Conservation (phyloP, 2,113 vertebrate genomes). For the Alethe diademata region DNA sequence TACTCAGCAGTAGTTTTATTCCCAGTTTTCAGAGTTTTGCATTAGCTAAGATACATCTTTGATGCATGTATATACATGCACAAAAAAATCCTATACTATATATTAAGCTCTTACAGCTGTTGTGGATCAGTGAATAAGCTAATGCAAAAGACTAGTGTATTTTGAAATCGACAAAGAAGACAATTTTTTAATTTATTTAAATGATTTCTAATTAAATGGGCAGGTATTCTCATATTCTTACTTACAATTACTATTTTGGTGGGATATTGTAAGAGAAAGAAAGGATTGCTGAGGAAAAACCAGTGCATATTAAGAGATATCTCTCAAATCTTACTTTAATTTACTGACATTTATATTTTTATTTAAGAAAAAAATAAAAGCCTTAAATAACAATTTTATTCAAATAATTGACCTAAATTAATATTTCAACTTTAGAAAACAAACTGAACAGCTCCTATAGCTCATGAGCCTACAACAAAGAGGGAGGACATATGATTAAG, state of each 20-base stretch:
- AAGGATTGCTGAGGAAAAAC: not conserved
- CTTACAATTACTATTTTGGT: not conserved
- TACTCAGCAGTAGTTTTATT: not conserved
- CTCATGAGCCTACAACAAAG: not conserved
- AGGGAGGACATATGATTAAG: not conserved
- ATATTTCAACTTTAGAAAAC: not conserved
- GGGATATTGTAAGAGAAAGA: not conserved
- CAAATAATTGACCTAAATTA: not conserved
- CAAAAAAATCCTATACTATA: fast-evolving
- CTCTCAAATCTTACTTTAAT: not conserved
- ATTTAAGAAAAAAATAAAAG: not conserved
- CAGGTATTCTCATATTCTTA: not conserved
- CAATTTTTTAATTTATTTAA: not conserved
- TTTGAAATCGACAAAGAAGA: not conserved
- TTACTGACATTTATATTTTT: not conserved
- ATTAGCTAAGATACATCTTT: not conserved
- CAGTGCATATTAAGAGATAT: not conserved
- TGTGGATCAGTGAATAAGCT: not conserved
- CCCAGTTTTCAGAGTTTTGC: not conserved
- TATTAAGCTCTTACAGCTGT: not conserved
- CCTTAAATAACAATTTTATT: not conserved
- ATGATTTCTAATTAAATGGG: not conserved
- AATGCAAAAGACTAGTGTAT: not conserved
- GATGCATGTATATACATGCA: not conserved
- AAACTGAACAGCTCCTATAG: not conserved